Evolutionary conservation across 2,113 vertebrate genomes (phyloP).

Genomic region (Dromaius novaehollandiae): DNA sequence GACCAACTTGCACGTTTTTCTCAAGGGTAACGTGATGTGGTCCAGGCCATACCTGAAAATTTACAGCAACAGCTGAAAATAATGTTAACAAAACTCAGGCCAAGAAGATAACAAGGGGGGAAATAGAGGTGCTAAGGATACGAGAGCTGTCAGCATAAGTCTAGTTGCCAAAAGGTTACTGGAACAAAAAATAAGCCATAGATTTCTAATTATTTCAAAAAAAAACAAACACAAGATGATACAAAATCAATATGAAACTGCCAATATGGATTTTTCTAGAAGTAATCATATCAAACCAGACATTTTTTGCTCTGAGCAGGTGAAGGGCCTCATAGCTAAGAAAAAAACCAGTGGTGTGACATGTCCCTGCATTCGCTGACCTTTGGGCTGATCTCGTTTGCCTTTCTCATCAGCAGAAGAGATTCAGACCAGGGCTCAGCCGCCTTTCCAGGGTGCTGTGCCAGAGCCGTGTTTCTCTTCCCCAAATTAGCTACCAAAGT

Average conservation of each 20-base stretch:
- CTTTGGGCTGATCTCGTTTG: background rate
- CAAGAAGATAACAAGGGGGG: background rate
- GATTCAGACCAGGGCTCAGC: rapidly evolving
- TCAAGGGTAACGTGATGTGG: rapidly evolving
- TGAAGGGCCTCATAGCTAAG: background rate
- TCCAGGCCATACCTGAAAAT: rapidly evolving
- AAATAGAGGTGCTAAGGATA: background rate
- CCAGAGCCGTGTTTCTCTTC: background rate
- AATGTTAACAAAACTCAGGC: background rate
- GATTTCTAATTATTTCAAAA: background rate
- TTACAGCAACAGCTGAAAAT: background rate
- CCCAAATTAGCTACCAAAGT: background rate
- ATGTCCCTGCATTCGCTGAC: no score
- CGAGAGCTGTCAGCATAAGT: background rate
- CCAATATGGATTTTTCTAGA: background rate
- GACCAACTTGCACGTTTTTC: rapidly evolving
- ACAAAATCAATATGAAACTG: background rate
- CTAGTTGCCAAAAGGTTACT: background rate
- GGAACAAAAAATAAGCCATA: background rate
- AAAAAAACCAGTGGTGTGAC: no score
- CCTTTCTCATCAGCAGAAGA: background rate
- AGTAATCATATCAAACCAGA: background rate
- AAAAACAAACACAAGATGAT: background rate
- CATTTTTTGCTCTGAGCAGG: background rate
- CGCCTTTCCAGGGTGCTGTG: background rate